Evolutionary conservation across 2,888 invertebrate genomes (phyloP).

Genomic region (Stegophylla sp.): DNA sequence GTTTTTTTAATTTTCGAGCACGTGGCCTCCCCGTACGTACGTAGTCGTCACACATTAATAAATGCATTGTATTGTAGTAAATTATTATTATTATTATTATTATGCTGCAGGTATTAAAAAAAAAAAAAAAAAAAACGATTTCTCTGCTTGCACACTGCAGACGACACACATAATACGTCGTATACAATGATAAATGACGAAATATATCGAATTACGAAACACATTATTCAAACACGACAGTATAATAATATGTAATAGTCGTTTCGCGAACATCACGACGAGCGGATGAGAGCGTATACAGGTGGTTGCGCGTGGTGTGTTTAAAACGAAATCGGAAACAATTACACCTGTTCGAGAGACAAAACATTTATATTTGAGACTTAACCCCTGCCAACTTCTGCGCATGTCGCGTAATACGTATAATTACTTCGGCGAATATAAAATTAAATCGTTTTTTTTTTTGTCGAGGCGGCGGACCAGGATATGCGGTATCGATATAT

Average conservation of each 20-base stretch:
- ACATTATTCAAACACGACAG: conserved; percentile 14
- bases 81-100: too few relatives aligned
- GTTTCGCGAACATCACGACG: conserved; percentile 30
- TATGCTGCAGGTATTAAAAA: conserved; percentile 12
- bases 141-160: neutral
- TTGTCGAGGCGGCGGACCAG: too few relatives aligned
- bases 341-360: neutral
- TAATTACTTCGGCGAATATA: too few relatives aligned
- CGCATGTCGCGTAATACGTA: too few relatives aligned
- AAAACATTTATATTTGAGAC: neutral
- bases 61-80: neutral
- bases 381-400: neutral
- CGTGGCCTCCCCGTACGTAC: neutral
- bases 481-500: neutral
- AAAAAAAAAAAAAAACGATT: too few relatives aligned
- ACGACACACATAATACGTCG: conserved; percentile 9
- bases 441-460: too few relatives aligned
- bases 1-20: too few relatives aligned
- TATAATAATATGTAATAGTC: neutral
- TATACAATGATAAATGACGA: conserved; percentile 34
- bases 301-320: neutral
- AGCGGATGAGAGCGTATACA: neutral
- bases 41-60: neutral
- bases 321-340: conserved; percentile 11
- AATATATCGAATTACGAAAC: conserved; percentile 45